These are phyloP conservation scores for Hydractinia echinata DNA, from an alignment of 30 jellyfish, hydroid and myxozoan species.

Conservation along the genomic window DNA sequence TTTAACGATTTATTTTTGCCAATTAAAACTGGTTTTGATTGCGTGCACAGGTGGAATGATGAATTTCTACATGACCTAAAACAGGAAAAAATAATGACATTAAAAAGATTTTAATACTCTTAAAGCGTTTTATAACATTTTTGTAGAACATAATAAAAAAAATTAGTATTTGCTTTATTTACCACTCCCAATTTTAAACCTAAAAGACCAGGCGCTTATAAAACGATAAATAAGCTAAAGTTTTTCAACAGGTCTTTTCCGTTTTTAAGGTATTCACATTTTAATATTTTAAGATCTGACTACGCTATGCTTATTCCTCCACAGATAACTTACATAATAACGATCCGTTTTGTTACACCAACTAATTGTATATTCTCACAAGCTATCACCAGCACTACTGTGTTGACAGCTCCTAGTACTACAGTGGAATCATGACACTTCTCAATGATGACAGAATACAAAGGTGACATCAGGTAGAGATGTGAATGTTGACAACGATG, in stretches of 20 bases:
- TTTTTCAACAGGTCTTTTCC: not conserved
- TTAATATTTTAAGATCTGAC: not conserved
- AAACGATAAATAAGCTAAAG: not conserved
- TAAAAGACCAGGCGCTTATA: not conserved
- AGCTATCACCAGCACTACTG: slow-evolving; percentile 57
- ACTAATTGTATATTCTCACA: slow-evolving; percentile 72
- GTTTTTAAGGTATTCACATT: not conserved
- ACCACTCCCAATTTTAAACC: not conserved
- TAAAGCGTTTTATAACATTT: not conserved
- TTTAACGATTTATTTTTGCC: slow-evolving; percentile 68
- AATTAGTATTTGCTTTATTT: not conserved
- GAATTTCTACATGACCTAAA: slow-evolving; percentile 71
- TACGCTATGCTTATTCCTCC: not conserved
- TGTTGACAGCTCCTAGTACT: slow-evolving; percentile 87
- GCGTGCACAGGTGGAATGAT: slow-evolving; percentile 57
- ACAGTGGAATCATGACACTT: slow-evolving; percentile 86
- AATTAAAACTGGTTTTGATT: slow-evolving; percentile 69
- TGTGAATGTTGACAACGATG: slow-evolving; percentile 91
- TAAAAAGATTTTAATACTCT: not conserved
- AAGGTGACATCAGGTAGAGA: slow-evolving; percentile 65
- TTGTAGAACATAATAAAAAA: not conserved
- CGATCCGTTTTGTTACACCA: slow-evolving; percentile 65
- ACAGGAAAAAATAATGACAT: not conserved
- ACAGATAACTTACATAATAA: slow-evolving; percentile 52
- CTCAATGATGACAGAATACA: slow-evolving; percentile 77